A percentile compares a stretch with the other conserved stretches of the same genome.
These are phyloP conservation scores for Halcyon leucocephala DNA, from an alignment of 2,797 vertebrate genomes.

Conservation along the genomic window DNA sequence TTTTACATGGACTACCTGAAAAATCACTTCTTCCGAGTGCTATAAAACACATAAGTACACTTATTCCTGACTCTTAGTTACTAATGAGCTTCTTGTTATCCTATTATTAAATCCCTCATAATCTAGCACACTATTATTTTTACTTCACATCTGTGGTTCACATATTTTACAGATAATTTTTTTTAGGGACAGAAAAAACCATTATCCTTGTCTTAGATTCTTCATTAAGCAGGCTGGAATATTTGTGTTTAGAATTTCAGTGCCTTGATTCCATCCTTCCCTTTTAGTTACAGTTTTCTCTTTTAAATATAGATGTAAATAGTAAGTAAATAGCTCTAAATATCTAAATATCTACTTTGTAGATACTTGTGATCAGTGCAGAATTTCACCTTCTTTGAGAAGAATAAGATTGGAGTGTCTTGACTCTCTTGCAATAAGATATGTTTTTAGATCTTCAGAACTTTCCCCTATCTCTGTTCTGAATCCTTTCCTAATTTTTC, in stretches of 20 bases:
- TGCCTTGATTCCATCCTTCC: background rate
- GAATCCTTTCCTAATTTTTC: background rate
- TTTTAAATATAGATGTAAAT: background rate
- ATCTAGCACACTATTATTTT: background rate
- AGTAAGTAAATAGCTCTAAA: too few species aligned
- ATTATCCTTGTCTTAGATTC: background rate
- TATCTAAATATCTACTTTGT: too few species aligned
- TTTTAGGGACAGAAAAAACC: background rate
- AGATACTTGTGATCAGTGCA: background rate
- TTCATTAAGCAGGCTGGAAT: background rate
- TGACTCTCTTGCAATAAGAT: background rate
- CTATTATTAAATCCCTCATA: background rate
- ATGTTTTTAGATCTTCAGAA: background rate
- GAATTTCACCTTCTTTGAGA: background rate
- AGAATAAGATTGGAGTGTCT: background rate
- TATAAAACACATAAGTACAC: background rate
- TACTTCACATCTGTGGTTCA: background rate
- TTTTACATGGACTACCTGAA: background rate
- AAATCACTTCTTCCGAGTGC: background rate
- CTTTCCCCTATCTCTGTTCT: background rate
- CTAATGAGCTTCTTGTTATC: conserved; percentile 16
- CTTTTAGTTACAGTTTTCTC: background rate
- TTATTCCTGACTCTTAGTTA: background rate
- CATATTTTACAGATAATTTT: background rate
- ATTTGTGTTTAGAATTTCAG: background rate